Evolutionary conservation across 2,888 invertebrate genomes (phyloP).

Genomic region (Agrotis puta): DNA sequence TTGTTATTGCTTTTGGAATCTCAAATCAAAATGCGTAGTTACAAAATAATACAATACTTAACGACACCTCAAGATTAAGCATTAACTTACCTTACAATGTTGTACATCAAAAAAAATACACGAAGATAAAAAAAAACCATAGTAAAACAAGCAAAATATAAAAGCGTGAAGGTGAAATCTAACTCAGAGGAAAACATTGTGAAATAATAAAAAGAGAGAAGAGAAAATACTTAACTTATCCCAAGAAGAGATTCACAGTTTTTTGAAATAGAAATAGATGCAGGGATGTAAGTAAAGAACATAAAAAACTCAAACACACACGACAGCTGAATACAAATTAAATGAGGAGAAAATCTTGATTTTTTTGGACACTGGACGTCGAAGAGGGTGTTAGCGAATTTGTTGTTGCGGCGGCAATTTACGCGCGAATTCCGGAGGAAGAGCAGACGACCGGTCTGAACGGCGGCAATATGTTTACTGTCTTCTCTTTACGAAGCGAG

Average conservation of each 20-base stretch:
- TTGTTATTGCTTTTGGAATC: background rate
- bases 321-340: background rate
- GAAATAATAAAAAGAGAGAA: background rate
- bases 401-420: constrained; percentile 6
- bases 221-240: constrained; percentile 8
- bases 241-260: constrained; percentile 17
- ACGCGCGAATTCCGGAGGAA: constrained; percentile 43
- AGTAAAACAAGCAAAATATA: background rate
- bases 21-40: background rate
- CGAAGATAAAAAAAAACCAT: background rate
- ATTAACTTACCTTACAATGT: constrained; percentile 13
- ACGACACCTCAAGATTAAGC: constrained; percentile 5
- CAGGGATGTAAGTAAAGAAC: background rate
- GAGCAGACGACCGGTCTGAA: constrained; percentile 21
- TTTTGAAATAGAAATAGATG: background rate
- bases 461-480: constrained; percentile 54
- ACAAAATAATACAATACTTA: background rate
- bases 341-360: background rate
- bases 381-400: background rate
- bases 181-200: too few relatives aligned
- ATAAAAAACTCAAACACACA: constrained; percentile 19
- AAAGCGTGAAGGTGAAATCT: too few relatives aligned
- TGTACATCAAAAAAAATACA: background rate
- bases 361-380: background rate
- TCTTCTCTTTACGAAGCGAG: constrained; percentile 28